These are phyloP conservation scores for Peromyscus eremicus DNA, from an alignment of 2,797 vertebrate genomes.

Conservation along the genomic window DNA sequence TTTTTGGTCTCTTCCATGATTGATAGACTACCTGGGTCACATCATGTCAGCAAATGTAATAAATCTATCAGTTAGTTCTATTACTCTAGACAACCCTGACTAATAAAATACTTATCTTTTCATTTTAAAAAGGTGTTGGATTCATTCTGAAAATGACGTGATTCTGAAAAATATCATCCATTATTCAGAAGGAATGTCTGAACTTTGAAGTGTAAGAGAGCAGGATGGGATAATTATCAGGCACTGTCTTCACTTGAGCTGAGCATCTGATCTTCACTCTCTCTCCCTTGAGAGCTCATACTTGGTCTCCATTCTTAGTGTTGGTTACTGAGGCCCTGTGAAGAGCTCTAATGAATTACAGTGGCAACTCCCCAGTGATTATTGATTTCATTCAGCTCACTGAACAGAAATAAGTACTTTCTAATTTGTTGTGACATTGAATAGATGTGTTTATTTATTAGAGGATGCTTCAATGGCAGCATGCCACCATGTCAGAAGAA, in stretches of 20 bases:
- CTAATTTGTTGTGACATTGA: slow-evolving; percentile 84
- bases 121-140: neutral
- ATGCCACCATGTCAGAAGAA: slow-evolving; percentile 48
- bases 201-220: slow-evolving; percentile 40
- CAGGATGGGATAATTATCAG: slow-evolving; percentile 28
- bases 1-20: neutral
- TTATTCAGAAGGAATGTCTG: slow-evolving; percentile 55
- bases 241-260: slow-evolving; percentile 65
- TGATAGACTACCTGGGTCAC: neutral
- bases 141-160: slow-evolving; percentile 11
- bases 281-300: slow-evolving; percentile 46
- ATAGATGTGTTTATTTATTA: slow-evolving; percentile 84
- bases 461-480: slow-evolving; percentile 59
- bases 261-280: slow-evolving; percentile 64
- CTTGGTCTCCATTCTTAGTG: slow-evolving; percentile 55
- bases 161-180: neutral
- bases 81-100: neutral
- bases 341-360: slow-evolving; percentile 76
- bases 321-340: slow-evolving; percentile 62
- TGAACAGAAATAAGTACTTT: slow-evolving; percentile 83
- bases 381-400: slow-evolving; percentile 84
- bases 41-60: neutral
- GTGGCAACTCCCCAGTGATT: slow-evolving; percentile 68
- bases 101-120: neutral
- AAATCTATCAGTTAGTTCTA: neutral